A percentile compares a stretch with the other conserved stretches of the same genome.
Conservation (phyloP, 2,888 invertebrate species). For the Argyra leucocephala region DNA sequence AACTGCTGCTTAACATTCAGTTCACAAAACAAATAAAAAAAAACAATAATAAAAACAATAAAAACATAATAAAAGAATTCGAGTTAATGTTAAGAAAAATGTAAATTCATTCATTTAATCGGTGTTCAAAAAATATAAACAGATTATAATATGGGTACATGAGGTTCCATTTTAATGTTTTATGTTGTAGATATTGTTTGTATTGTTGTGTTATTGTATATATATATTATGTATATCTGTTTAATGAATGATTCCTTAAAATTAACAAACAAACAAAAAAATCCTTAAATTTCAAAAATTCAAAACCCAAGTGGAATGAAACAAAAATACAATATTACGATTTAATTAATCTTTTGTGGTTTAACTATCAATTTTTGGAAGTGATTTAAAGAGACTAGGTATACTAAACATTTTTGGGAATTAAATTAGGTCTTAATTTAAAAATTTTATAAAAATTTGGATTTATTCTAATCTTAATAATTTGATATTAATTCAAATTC, state of each 20-base stretch:
- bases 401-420: no score
- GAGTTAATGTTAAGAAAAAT: background rate
- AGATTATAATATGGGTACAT: no score
- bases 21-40: background rate
- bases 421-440: no score
- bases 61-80: background rate
- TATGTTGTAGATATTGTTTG: background rate
- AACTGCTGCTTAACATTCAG: background rate
- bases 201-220: no score
- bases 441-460: no score
- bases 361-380: no score
- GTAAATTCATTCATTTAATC: conserved; percentile 6
- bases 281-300: background rate
- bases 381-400: no score
- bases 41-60: background rate
- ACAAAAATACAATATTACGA: background rate
- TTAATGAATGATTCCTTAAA: background rate
- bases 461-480: no score
- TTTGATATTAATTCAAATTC: no score
- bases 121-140: background rate
- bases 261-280: background rate
- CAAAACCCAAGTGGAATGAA: background rate
- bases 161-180: background rate
- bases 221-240: background rate
- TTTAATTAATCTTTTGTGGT: background rate